A percentile compares a stretch with the other conserved stretches of the same genome.
phyloP scores from a whole-genome alignment of 2,113 vertebrate species.

The Sinocyclocheilus anshuiensis region DNA sequence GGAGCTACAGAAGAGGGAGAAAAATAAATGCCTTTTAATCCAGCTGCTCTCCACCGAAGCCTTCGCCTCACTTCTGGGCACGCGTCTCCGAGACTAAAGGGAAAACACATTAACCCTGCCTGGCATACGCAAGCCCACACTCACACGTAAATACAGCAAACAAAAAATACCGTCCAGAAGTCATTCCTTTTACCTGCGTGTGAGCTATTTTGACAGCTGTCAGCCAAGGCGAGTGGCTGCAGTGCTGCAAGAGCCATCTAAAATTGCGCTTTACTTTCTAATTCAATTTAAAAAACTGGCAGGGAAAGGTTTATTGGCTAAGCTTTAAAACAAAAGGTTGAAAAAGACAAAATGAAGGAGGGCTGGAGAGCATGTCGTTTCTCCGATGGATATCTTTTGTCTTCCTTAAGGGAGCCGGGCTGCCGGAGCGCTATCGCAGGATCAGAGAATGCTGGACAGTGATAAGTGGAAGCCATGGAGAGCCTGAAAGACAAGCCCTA shows the following conservation, averaged over 20 bases:
- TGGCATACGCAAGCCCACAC: slow-evolving; percentile 11
- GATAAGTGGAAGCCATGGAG: slow-evolving; percentile 66
- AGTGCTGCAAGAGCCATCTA: slow-evolving; percentile 36
- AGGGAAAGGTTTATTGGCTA: slow-evolving; percentile 36
- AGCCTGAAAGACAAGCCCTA: slow-evolving; percentile 49
- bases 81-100: slow-evolving; percentile 18
- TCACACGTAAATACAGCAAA: slow-evolving; percentile 11
- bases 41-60: slow-evolving; percentile 59
- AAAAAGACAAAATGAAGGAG: slow-evolving; percentile 38
- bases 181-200: slow-evolving; percentile 9
- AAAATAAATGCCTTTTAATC: slow-evolving; percentile 62
- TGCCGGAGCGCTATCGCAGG: slow-evolving; percentile 60
- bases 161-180: neutral
- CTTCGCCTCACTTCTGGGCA: slow-evolving; percentile 55
- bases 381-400: slow-evolving; percentile 63
- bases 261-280: slow-evolving; percentile 49
- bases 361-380: slow-evolving; percentile 38
- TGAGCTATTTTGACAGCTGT: neutral
- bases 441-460: slow-evolving; percentile 66
- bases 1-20: neutral
- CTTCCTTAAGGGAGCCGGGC: slow-evolving; percentile 63
- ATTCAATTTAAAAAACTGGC: slow-evolving; percentile 50
- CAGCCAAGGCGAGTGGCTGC: slow-evolving; percentile 32
- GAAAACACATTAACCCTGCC: slow-evolving; percentile 50
- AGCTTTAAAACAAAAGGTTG: slow-evolving; percentile 58